phyloP scores from a whole-genome alignment of 2,888 invertebrate species.

The Ennomos erosarius region DNA sequence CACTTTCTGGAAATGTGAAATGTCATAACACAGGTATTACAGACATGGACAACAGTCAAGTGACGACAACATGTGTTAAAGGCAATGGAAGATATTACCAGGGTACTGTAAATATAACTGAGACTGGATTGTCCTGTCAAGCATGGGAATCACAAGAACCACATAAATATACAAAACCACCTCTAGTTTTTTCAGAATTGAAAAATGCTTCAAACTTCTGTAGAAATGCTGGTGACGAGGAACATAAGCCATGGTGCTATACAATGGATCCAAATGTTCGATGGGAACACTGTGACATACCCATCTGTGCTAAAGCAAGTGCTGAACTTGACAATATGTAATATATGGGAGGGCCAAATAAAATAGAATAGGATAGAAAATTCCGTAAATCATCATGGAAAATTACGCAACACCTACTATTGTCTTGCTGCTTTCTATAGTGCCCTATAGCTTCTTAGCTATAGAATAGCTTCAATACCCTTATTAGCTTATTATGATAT shows the following conservation, averaged over 20 bases:
- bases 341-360: constrained; percentile 85
- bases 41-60: constrained; percentile 91
- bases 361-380: no score
- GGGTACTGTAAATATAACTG: constrained; percentile 94
- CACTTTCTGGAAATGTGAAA: constrained; percentile 86
- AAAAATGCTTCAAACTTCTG: constrained; percentile 96
- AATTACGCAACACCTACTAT: constrained; percentile 92
- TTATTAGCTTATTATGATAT: constrained; percentile 91
- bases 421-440: constrained; percentile 89
- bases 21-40: constrained; percentile 95
- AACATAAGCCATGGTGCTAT: constrained; percentile 97
- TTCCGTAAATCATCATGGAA: no score
- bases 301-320: constrained; percentile 91
- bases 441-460: constrained; percentile 89
- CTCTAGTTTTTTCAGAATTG: constrained; percentile 95
- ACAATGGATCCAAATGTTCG: constrained; percentile 92
- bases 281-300: constrained; percentile 97
- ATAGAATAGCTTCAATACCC: constrained; percentile 88
- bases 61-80: constrained; percentile 94
- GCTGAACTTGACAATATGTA: constrained; percentile 83
- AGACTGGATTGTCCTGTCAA: constrained; percentile 94
- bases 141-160: constrained; percentile 95
- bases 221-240: constrained; percentile 97
- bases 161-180: constrained; percentile 94
- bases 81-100: constrained; percentile 96